A percentile compares a stretch with the other conserved stretches of the same genome.
Evolutionary conservation across 1,140 invertebrate species (phyloP).

Genomic region (Calephelis virginiensis): DNA sequence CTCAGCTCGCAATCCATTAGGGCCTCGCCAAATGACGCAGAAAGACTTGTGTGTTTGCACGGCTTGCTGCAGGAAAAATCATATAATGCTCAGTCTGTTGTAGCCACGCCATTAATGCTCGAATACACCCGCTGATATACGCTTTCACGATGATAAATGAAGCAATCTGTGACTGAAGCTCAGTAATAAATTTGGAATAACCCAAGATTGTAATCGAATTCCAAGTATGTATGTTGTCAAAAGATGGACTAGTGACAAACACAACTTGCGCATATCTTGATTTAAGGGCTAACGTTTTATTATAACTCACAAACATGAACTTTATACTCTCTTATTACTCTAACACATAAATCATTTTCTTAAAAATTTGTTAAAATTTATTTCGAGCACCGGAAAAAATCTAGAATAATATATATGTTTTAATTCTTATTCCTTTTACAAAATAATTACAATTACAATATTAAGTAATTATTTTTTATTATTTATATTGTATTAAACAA

Average conservation of each 20-base stretch:
- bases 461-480: too few relatives aligned
- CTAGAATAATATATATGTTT: too few relatives aligned
- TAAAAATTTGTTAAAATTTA: not conserved
- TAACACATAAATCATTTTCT: too few relatives aligned
- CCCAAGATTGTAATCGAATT: slow-evolving; percentile 1
- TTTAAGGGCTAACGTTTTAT: too few relatives aligned
- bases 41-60: slow-evolving; percentile 59
- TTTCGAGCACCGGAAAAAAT: not conserved
- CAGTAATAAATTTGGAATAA: slow-evolving; percentile 42
- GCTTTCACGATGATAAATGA: slow-evolving; percentile 47
- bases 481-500: too few relatives aligned
- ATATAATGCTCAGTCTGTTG: slow-evolving; percentile 37
- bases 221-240: not conserved
- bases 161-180: slow-evolving; percentile 39
- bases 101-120: slow-evolving; percentile 41
- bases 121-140: slow-evolving; percentile 40
- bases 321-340: too few relatives aligned
- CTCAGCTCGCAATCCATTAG: slow-evolving; percentile 67
- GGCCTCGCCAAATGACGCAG: slow-evolving; percentile 63
- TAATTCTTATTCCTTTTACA: too few relatives aligned
- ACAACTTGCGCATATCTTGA: too few relatives aligned
- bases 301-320: too few relatives aligned
- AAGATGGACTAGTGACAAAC: too few relatives aligned
- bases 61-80: slow-evolving; percentile 41
- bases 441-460: too few relatives aligned